Evolutionary conservation across 2,113 vertebrate genomes (phyloP).

Genomic region (Triplophysa siluroides): DNA sequence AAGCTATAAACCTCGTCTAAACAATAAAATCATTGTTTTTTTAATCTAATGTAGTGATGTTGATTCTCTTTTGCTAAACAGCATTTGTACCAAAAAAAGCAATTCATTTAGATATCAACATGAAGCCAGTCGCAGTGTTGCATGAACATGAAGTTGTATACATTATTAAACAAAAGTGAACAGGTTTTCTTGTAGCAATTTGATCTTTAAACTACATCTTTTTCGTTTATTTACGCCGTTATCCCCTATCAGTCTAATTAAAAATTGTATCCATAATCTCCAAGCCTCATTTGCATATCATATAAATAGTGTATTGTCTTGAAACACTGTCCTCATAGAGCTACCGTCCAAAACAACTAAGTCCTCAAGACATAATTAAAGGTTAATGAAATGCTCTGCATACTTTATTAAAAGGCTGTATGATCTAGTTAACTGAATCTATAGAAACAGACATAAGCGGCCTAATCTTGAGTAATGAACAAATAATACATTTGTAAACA

Average conservation of each 20-base stretch:
- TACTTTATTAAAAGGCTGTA: constrained; percentile 66
- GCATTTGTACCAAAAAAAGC: no score
- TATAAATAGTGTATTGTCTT: constrained; percentile 42
- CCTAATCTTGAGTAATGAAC: constrained; percentile 7
- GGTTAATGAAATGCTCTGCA: constrained; percentile 71
- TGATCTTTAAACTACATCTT: constrained; percentile 9
- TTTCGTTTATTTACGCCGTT: background rate
- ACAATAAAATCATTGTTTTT: no score
- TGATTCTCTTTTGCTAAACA: no score
- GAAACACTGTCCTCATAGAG: constrained; percentile 41
- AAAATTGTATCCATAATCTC: constrained; percentile 57
- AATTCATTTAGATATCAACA: background rate
- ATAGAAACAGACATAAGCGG: constrained; percentile 38
- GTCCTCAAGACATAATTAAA: constrained; percentile 63
- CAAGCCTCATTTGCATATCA: constrained; percentile 47
- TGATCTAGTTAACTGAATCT: constrained; percentile 54
- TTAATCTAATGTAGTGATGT: no score
- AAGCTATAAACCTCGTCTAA: no score
- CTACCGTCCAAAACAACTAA: constrained; percentile 64
- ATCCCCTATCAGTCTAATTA: constrained; percentile 61
- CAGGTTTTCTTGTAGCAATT: background rate
- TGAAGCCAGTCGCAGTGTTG: no score
- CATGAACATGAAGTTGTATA: background rate
- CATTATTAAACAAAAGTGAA: background rate
- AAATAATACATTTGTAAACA: constrained; percentile 29